A percentile compares a stretch with the other conserved stretches of the same genome.
Evolutionary conservation across 2,113 vertebrate genomes (phyloP).

Genomic region (Seriola dumerili): DNA sequence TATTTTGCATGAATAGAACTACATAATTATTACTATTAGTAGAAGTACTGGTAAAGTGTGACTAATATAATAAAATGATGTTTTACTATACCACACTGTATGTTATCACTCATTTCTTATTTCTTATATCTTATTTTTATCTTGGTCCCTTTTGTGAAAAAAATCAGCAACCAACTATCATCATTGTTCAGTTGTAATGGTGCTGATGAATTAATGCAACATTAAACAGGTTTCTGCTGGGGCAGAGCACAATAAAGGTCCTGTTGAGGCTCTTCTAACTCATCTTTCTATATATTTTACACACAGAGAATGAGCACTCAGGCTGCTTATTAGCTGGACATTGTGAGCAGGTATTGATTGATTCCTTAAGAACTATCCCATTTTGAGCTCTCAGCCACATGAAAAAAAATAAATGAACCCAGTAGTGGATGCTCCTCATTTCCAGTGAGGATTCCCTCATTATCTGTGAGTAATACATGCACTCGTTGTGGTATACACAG

Average conservation of each 20-base stretch:
- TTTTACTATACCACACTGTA: too few relatives aligned
- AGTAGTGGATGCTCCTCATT: conserved; percentile 18
- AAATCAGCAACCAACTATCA: too few relatives aligned
- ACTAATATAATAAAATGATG: too few relatives aligned
- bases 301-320: neutral
- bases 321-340: neutral
- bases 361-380: neutral
- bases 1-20: too few relatives aligned
- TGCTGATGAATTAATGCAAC: neutral
- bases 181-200: too few relatives aligned
- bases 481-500: neutral
- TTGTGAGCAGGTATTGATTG: neutral
- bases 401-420: conserved; percentile 30
- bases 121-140: too few relatives aligned
- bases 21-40: too few relatives aligned
- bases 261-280: neutral
- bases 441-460: conserved; percentile 41
- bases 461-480: conserved; percentile 43
- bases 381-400: neutral
- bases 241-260: neutral
- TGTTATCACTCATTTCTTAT: too few relatives aligned
- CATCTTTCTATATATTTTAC: neutral
- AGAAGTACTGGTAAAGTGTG: too few relatives aligned
- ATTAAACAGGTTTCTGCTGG: neutral
- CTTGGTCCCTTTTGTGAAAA: too few relatives aligned